Evolutionary conservation across 2,113 vertebrate species (phyloP).

Genomic region (Chionis minor): DNA sequence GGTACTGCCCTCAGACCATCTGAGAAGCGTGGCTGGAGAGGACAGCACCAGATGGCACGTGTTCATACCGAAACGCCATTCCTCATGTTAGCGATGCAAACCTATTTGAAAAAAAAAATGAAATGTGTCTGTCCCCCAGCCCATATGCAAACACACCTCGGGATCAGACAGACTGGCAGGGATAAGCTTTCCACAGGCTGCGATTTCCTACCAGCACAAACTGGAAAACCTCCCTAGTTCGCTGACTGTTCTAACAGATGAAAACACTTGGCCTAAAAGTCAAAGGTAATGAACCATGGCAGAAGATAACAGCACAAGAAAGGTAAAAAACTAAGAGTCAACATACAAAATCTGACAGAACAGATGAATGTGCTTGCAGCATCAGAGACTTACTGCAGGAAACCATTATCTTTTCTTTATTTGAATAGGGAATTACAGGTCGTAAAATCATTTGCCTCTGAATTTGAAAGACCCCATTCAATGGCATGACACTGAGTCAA

Average conservation of each 20-base stretch:
- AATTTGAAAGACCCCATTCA: background rate
- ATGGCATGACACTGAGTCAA: background rate
- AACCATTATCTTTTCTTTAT: background rate
- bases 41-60: fast-evolving
- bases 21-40: background rate
- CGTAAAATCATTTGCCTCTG: background rate
- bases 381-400: background rate
- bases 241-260: background rate
- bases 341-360: background rate
- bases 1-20: background rate
- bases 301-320: background rate
- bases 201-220: background rate
- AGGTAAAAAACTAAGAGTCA: background rate
- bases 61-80: background rate
- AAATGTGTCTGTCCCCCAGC: background rate
- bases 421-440: background rate
- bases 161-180: too few relatives aligned
- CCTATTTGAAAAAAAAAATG: background rate
- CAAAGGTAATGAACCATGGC: background rate
- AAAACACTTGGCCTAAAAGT: background rate
- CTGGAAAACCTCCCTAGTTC: background rate
- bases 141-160: background rate
- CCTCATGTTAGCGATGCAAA: background rate
- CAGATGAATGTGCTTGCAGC: background rate
- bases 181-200: background rate